phyloP scores from a whole-genome alignment of 2,113 vertebrate species.

The Vireo altiloquus region DNA sequence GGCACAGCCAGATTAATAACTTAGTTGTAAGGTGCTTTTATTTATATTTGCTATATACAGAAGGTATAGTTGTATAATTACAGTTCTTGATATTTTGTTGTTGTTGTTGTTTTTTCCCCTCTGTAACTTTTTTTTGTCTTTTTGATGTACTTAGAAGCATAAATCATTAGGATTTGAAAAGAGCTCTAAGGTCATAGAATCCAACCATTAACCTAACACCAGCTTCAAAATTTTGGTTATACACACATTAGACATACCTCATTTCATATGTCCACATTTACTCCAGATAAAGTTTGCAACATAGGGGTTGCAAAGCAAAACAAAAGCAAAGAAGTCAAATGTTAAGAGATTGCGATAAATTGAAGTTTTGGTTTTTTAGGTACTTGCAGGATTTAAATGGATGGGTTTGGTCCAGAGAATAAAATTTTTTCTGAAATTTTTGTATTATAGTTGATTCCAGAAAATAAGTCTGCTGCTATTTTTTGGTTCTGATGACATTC shows the following conservation, averaged over 20 bases:
- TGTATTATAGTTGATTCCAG: background rate
- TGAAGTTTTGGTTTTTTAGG: background rate
- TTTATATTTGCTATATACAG: background rate
- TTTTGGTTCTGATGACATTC: background rate
- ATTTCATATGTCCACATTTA: background rate
- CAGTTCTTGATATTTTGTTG: background rate
- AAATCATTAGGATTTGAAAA: background rate
- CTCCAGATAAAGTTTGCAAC: background rate
- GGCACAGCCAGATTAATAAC: background rate
- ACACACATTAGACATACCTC: background rate
- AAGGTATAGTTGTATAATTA: background rate
- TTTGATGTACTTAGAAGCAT: background rate
- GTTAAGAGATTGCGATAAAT: background rate
- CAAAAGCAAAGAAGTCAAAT: background rate
- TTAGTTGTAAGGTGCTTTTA: background rate
- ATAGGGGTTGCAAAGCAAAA: rapidly evolving
- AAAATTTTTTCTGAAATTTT: background rate
- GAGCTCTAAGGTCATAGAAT: too few relatives aligned
- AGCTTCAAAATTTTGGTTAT: background rate
- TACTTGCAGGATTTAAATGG: background rate
- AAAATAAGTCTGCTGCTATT: background rate
- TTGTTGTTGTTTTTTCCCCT: background rate
- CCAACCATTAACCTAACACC: background rate
- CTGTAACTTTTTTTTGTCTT: background rate
- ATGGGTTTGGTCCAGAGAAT: background rate